phyloP scores from a whole-genome alignment of 1,140 invertebrate genomes.

The Diuraphis noxia region DNA sequence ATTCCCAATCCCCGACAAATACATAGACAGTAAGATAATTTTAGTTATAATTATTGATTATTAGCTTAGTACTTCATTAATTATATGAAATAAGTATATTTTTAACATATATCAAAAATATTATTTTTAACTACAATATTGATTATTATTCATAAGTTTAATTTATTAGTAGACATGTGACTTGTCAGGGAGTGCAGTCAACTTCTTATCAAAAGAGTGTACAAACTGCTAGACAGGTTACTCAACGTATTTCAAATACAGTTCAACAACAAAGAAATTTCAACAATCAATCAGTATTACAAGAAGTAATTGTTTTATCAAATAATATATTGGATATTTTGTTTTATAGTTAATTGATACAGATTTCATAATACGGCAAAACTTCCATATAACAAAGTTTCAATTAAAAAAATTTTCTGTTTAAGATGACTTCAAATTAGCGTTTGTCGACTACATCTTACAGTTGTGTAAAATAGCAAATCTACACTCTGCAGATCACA shows the following conservation, averaged over 20 bases:
- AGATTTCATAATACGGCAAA: not conserved
- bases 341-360: not conserved
- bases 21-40: not conserved
- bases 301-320: not conserved
- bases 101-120: too few relatives aligned
- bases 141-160: too few relatives aligned
- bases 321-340: not conserved
- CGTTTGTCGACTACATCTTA: too few relatives aligned
- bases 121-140: too few relatives aligned
- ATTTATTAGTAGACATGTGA: not conserved
- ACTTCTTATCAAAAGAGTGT: constrained; percentile 5
- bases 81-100: not conserved
- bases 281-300: constrained; percentile 9
- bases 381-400: too few relatives aligned
- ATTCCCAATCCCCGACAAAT: not conserved
- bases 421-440: too few relatives aligned
- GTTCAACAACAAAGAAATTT: constrained; percentile 15
- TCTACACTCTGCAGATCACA: too few relatives aligned
- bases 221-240: not conserved
- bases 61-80: not conserved
- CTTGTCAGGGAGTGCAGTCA: not conserved
- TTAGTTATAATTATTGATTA: not conserved
- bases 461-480: too few relatives aligned
- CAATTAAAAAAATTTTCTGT: too few relatives aligned
- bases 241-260: not conserved